Evolutionary conservation across 2,113 vertebrate species (phyloP), one percentile per base, ranked within the genome.

Genomic region (Cinclus cinclus): DNA sequence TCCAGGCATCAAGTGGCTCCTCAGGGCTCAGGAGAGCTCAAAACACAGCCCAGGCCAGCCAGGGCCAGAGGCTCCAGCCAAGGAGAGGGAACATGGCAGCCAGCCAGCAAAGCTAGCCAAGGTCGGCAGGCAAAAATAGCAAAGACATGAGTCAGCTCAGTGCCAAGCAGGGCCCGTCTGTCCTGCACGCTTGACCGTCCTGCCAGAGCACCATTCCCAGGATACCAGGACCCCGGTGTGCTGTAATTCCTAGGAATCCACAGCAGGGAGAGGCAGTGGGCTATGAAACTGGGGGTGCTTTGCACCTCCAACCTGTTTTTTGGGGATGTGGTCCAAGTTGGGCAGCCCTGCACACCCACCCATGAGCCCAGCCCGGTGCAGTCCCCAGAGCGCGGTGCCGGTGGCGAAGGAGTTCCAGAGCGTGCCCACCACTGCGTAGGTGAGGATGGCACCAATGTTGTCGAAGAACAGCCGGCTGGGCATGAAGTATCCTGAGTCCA

Each of bases 401-500:
- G 99, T 99, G 89, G 99, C 98, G 89, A 99, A 99, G 90, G 99
- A 98, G 92, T 99, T 99, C 99, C 99, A 99, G 96, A 99, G 98
- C 0, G 99, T 99, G 55, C 99, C 99, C 78, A 99, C 98, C 94
- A 99, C 99, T 0, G 99, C 99, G 4, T 99, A 99, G 87, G 98
- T 98, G 94, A 99, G 98, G 97, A 99, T 99, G 97, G 99, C 98
- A 2, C 99, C 99, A 10, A 99, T 97, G 97, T 99, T 99, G 98
- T 99, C 99, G 6, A 99, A 99, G 97, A 99, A 99, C 46, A 99
- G 98, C 5, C 99, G 97, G 41, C 99, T 98, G 20, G 99, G 99
- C 99, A 99, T 99, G 97, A 99, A 99, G 97, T 99, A 99, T 5
- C 99, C 99, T 0, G 99, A 99, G 81, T 99, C 99, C 0, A 99